phyloP scores from a whole-genome alignment of 35 echinoderm and acorn worm genomes.

The Heliocidaris erythrogramma region DNA sequence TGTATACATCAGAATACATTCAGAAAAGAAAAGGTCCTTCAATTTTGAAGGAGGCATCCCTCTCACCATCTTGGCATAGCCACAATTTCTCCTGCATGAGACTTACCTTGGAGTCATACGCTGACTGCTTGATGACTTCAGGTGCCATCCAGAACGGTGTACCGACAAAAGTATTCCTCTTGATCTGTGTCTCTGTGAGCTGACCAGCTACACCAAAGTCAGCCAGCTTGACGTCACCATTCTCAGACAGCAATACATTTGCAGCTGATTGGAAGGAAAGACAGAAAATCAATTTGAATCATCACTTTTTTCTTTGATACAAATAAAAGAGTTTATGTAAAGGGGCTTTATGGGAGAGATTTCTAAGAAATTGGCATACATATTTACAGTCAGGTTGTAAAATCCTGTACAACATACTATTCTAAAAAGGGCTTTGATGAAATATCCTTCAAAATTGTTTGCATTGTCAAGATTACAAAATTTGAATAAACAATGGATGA shows the following conservation, averaged over 20 bases:
- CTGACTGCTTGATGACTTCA: conserved; percentile 98
- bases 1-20: too few species aligned
- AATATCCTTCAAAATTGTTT: too few species aligned
- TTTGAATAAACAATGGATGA: too few species aligned
- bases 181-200: conserved; percentile 94
- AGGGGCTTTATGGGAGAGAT: not conserved
- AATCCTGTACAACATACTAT: too few species aligned
- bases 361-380: not conserved
- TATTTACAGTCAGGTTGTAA: not conserved
- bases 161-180: conserved; percentile 95
- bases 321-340: not conserved
- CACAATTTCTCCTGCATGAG: not conserved
- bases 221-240: conserved; percentile 92
- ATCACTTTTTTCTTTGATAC: not conserved
- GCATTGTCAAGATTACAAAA: too few species aligned
- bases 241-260: conserved; percentile 95
- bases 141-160: conserved; percentile 99
- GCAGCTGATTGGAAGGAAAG: conserved; percentile 73
- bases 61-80: too few species aligned
- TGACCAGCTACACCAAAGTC: conserved; percentile 98
- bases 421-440: not conserved
- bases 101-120: conserved; percentile 96
- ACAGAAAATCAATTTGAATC: conserved; percentile 12
- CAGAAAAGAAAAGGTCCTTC: too few species aligned
- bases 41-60: too few species aligned